Base-by-base conservation (phyloP, 2,113 vertebrate species). In the Spea multiplicata region DNA sequence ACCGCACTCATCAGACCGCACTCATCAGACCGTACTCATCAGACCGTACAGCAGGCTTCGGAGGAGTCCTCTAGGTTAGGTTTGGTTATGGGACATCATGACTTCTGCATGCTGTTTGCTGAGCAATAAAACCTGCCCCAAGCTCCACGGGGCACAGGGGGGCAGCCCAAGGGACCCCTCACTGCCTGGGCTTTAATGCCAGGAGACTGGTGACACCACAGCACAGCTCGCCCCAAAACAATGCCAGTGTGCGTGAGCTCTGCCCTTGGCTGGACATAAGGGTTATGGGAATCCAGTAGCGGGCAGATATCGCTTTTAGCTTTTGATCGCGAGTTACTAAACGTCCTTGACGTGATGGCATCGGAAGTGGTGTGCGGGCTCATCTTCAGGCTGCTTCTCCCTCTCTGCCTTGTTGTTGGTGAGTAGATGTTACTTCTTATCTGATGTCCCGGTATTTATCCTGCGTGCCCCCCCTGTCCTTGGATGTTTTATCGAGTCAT, bases 291-390 rank as follows among this genome's bases (percentile, higher is more conserved):
- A 66, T 85, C 72, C 73, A 74, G 80, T 83, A 82, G 80, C 86
- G 83, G 86, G 83, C 78, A 1, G 16, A 84, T 5, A 83, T 73
- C 74, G 68, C 75, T 80, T 83, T 12, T 85, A 85, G 82, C 85
- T 84, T 87, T 66, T 71, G 62, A 64, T 73, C 65, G 65, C 73
- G 77, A 74, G 68, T 81, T 81, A 50, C 85, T 80, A 80, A 74
- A 72, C 73, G 72, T 69, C 67, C 65, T 78, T 74, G 61, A 83
- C 89, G 86, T 84, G 81, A 98, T 98, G 96, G 96, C 95, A 87
- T 97, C 94, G 67, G 93, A 98, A 86, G 93, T 96, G 87, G 93
- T 96, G 88, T 98, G 97, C 85, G 97, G 97, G 73, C 90, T 99
- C 83, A 86, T 96, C 90, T 98, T 98, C 91, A 94, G 97, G 85